phyloP scores from a whole-genome alignment of 1,140 invertebrate species.

The Vanessa tameamea region DNA sequence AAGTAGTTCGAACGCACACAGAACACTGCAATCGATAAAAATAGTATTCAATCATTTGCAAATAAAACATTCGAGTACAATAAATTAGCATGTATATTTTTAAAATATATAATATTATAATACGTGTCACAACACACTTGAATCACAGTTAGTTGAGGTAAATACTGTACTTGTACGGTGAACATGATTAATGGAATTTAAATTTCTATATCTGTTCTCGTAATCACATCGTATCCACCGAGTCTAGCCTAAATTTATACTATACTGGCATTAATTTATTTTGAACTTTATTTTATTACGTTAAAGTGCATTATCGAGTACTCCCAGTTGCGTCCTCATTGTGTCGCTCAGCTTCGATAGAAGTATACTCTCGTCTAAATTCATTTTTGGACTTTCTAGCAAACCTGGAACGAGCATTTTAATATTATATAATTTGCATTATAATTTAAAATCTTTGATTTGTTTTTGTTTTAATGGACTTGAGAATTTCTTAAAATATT shows the following conservation, averaged over 20 bases:
- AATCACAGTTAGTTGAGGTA: constrained; percentile 78
- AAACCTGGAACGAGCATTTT: constrained; percentile 78
- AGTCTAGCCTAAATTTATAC: constrained; percentile 31
- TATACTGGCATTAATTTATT: constrained; percentile 46
- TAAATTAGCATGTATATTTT: constrained; percentile 44
- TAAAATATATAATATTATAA: constrained; percentile 41
- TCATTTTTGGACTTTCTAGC: constrained; percentile 84
- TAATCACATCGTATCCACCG: constrained; percentile 21
- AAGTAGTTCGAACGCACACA: constrained; percentile 1
- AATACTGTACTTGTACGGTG: constrained; percentile 54
- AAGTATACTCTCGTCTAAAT: constrained; percentile 83
- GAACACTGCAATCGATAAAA: constrained; percentile 13
- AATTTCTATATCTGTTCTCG: constrained; percentile 16
- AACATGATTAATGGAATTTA: constrained; percentile 3
- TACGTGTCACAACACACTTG: constrained; percentile 48
- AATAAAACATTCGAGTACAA: constrained; percentile 33
- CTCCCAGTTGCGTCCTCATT: constrained; percentile 85
- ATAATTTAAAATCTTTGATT: too few relatives aligned
- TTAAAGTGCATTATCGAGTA: constrained; percentile 66
- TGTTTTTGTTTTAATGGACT: too few relatives aligned
- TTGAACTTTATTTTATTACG: constrained; percentile 18
- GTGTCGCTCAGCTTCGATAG: constrained; percentile 85
- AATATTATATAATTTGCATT: neutral
- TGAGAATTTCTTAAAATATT: too few relatives aligned
- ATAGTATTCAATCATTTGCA: constrained; percentile 7